These are phyloP conservation scores for Semnopithecus entellus DNA, from an alignment of 2,113 vertebrate species.

Conservation along the genomic window DNA sequence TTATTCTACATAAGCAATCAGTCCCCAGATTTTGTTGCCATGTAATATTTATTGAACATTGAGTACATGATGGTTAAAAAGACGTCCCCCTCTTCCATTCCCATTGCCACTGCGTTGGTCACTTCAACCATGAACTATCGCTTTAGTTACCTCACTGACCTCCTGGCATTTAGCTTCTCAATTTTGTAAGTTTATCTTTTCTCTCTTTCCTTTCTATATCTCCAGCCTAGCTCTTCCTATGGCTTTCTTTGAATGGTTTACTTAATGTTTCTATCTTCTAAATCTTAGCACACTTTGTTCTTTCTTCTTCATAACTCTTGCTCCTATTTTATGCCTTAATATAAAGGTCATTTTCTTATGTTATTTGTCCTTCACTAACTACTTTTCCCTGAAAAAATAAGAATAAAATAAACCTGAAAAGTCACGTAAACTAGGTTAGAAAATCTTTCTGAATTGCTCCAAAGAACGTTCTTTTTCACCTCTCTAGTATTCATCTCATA, in stretches of 20 bases:
- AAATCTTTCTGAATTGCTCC: neutral
- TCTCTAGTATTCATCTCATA: rapidly evolving
- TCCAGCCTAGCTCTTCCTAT: neutral
- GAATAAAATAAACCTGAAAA: constrained; percentile 6
- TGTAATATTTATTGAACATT: neutral
- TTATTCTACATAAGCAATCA: neutral
- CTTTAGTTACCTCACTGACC: neutral
- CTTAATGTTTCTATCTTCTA: neutral
- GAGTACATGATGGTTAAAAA: neutral
- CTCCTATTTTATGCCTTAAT: neutral
- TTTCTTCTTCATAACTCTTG: neutral
- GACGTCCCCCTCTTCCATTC: neutral
- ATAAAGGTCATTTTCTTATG: neutral
- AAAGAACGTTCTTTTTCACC: neutral
- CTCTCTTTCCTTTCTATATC: neutral
- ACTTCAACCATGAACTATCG: neutral
- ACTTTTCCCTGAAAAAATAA: neutral
- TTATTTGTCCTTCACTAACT: neutral
- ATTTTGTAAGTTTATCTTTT: neutral
- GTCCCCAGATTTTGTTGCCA: neutral
- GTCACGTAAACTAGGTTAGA: neutral
- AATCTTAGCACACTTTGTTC: neutral
- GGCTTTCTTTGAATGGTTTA: neutral
- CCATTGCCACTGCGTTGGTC: neutral
- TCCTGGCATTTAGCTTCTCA: neutral